phyloP scores from a whole-genome alignment of 2,888 invertebrate genomes.

The Metallyticus violacea region DNA sequence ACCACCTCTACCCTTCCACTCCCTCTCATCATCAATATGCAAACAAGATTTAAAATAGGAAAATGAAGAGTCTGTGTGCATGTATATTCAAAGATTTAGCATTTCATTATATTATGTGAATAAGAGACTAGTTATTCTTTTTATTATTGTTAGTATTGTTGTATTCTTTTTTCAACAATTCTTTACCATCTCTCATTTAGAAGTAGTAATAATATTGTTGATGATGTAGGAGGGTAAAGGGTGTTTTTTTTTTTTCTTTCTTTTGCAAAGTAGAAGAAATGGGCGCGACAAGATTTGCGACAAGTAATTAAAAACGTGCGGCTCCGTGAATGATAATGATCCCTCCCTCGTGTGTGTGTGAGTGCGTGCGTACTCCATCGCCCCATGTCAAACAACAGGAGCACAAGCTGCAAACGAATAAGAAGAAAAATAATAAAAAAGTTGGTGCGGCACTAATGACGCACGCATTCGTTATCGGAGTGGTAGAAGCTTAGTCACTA shows the following conservation, averaged over 20 bases:
- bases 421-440: neutral
- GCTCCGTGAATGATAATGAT: conserved; percentile 1
- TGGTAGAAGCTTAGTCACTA: neutral
- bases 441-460: neutral
- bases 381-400: neutral
- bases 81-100: conserved; percentile 35
- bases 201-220: conserved; percentile 3
- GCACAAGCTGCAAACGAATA: neutral
- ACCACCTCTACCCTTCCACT: conserved; percentile 32
- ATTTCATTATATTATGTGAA: conserved; percentile 31
- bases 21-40: conserved; percentile 37
- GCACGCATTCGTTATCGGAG: neutral
- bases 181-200: conserved; percentile 6
- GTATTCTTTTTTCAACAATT: neutral
- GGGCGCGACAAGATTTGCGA: neutral
- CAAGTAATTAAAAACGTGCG: neutral
- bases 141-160: conserved; percentile 13
- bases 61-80: conserved; percentile 35
- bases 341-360: neutral
- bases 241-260: neutral
- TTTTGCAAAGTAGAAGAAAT: neutral
- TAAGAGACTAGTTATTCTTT: conserved; percentile 28
- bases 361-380: neutral
- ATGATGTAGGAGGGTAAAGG: neutral
- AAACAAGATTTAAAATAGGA: conserved; percentile 37